A percentile compares a stretch with the other conserved stretches of the same genome.
phyloP scores from a whole-genome alignment of 2,797 vertebrate species.

The Netta rufina region DNA sequence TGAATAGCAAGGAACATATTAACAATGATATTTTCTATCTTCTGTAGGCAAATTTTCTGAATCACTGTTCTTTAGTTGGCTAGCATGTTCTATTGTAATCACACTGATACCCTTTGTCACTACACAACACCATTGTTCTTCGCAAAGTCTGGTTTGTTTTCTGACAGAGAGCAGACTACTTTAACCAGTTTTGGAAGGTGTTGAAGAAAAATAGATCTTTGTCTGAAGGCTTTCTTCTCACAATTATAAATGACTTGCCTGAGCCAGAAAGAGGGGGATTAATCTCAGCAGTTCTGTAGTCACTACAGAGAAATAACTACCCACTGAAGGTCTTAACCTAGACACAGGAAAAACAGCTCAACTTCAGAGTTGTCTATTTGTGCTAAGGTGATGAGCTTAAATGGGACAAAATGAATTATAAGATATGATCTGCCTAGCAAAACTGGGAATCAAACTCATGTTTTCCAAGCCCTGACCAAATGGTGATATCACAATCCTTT shows the following conservation, averaged over 20 bases:
- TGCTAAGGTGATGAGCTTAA: background rate
- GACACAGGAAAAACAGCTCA: background rate
- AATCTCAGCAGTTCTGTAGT: background rate
- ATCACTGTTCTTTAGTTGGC: background rate
- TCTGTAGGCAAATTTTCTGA: background rate
- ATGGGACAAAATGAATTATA: background rate
- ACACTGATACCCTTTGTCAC: background rate
- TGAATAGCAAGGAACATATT: background rate
- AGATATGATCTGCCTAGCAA: background rate
- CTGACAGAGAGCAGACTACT: background rate
- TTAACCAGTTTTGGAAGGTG: background rate
- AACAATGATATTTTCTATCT: background rate
- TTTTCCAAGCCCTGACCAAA: background rate
- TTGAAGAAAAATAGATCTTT: background rate
- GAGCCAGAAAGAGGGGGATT: background rate
- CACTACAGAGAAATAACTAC: background rate
- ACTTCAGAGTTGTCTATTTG: background rate
- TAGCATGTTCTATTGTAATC: background rate
- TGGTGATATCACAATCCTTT: background rate
- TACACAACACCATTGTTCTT: background rate
- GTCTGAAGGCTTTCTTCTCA: background rate
- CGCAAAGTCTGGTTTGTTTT: background rate
- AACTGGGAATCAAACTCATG: background rate
- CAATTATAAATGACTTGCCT: background rate
- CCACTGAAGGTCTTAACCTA: background rate